Evolutionary conservation across 2,888 invertebrate species (phyloP), one percentile per base, ranked within the genome.

Genomic region (Heteromurus nitidus): DNA sequence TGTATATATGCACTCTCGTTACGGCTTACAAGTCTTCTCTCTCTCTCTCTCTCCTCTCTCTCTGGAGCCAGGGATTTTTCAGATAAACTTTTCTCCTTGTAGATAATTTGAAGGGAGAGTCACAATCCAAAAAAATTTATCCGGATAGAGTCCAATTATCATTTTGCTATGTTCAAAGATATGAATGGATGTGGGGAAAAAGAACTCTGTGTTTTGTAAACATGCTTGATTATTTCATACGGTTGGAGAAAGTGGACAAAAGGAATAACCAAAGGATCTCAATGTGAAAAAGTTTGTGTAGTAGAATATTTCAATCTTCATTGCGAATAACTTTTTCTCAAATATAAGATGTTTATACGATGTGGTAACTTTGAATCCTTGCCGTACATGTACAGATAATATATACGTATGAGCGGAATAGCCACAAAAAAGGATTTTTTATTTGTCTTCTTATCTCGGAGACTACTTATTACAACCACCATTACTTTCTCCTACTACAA

Each of bases 381-480:
- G 44, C 20, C 62, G 44, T 44, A 65, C 2, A 16, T 13, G 22
- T 44, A 24, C 16, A 65, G 31, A n/a, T n/a, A n/a, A n/a, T n/a
- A n/a, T n/a, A n/a, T 65, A 3, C 9, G 50, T 30, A 53, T n/a
- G 20, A 47, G 28, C 47, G 47, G 2, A 24, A 36, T n/a, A n/a
- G n/a, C 28, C 30, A 72, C 44, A 65, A 50, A 60, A 73, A 60
- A 73, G 50, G 13, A 47, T 53, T 74, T 74, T 74, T 73, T 72
- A 73, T 73, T 73, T 74, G 65, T 74, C 36, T 74, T 74, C 65
- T 74, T 65, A 64, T 74, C 64, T 74, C 64, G n/a, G 18, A 22
- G 36, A 26, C 64, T 74, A 74, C 74, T 74, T 74, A 74, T 74
- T 74, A 74, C 65, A 62, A 62, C 72, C 60, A 65, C 74, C 64